Percentiles rank a stretch among this genome's conserved stretches.
Evolutionary conservation across 1,140 invertebrate genomes (phyloP).

Genomic region (Pararge aegeria): DNA sequence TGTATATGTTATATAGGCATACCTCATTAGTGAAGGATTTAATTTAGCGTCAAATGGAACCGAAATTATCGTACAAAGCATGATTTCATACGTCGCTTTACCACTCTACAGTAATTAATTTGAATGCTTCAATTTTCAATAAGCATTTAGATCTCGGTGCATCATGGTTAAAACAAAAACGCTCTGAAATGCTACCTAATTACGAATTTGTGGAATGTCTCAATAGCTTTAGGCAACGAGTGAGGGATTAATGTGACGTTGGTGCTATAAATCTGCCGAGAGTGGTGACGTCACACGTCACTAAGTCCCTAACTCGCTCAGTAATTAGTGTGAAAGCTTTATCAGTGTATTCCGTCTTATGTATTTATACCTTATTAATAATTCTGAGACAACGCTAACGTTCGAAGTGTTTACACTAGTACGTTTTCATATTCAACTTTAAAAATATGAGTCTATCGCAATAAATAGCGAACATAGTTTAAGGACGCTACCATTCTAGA

Average conservation of each 20-base stretch:
- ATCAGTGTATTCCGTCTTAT: not conserved
- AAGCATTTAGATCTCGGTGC: not conserved
- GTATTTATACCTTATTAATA: not conserved
- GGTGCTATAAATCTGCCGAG: constrained; percentile 2
- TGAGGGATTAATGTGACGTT: constrained; percentile 1
- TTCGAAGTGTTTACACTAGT: no score
- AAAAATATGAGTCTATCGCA: no score
- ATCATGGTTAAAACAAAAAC: not conserved
- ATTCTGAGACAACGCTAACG: no score
- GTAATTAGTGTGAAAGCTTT: constrained; percentile 3
- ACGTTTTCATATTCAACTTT: no score
- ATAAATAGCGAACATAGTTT: no score
- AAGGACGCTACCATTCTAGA: no score
- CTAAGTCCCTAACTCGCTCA: not conserved
- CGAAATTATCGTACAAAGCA: not conserved
- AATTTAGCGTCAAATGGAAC: not conserved
- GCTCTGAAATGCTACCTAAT: not conserved
- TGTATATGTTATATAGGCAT: not conserved
- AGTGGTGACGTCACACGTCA: not conserved
- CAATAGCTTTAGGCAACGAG: not conserved
- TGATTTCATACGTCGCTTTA: not conserved
- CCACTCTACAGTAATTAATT: not conserved
- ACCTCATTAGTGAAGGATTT: not conserved
- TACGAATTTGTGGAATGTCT: not conserved
- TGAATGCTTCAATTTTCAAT: not conserved